Evolutionary conservation across 2,888 invertebrate genomes (phyloP), one percentile per base, ranked within the genome.

Genomic region (Acholoe squamosa): DNA sequence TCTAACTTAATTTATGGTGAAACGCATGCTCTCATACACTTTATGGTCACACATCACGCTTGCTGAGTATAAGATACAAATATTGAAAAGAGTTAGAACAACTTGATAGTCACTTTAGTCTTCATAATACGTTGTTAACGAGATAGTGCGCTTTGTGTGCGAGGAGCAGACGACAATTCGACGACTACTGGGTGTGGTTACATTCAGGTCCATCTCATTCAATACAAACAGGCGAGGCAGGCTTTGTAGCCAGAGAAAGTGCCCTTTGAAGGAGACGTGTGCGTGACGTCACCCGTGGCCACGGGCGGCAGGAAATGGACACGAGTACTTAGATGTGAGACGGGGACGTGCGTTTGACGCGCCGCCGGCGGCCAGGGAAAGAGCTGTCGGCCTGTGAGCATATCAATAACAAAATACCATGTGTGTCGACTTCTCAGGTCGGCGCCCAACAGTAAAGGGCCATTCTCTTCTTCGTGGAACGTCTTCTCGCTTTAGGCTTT

Each of bases 321-420:
- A 56, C 54, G 86, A 52, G 86, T 54, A 56, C 86, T 86, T 86
- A 86, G 86, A 54, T 86, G 86, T 31, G 86, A 86, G 86, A 52
- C 52, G 28, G 14, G 86, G 28, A 22, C 54, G 54, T 54, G 86
- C 54, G 16, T 12, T 19, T 19, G 31, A 52, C 56, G 86, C 86
- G 54, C 52, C 86, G 54, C 86, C 52, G 54, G 86, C 86, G 52
- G 86, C 86, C 14, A 54, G 54, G 52, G 19, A 7, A 14, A 7
- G 28, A 86, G 52, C 54, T 56, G n/a, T 54, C 5, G 43, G 76
- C 34, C 33, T 33, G 14, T 43, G 34, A 22, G 33, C 34, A 34
- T 80, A 80, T 80, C 80, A 80, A 80, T 80, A 80, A 80, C 80
- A 80, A 34, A 80, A 80, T 43, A 43, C 34, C 43, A 80, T 33